Base-by-base conservation (phyloP, 2,113 vertebrate genomes). In the Galbula dea region DNA sequence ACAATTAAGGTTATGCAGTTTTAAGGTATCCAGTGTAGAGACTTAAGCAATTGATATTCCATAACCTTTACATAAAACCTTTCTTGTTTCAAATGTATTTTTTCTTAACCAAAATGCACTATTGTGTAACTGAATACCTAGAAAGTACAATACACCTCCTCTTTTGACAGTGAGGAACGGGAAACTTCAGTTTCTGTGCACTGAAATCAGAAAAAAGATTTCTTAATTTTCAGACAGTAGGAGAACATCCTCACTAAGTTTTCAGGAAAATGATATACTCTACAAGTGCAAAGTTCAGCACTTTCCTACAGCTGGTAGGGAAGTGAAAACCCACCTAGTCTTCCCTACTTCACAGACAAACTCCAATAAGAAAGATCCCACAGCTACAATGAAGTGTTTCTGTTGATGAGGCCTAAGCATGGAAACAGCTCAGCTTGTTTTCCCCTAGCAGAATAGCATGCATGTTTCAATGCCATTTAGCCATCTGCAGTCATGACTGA, bases 401-500 rank as follows among this genome's bases (percentile, higher is more conserved):
- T 59, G 5, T 23, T 59, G 39, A 26, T 36, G 57, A 83, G 37
- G n/a, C 43, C 62, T 54, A 21, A 69, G 54, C 52, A 75, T 57
- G 32, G 48, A 59, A 37, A 62, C 16, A 36, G 9, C 63, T 65
- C 10, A 0, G 66, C 0, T 7, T 57, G 45, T 54, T 83, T 79
- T 69, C 26, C 22, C n/a, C 30, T 20, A 7, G 39, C 27, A 49
- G 75, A 20, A 11, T 36, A 57, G 48, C 32, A 14, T 1, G 0
- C 2, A 2, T 0, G 0, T 61, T 82, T 54, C 3, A 1, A 20
- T 59, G 61, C 43, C 51, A 39, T 0, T 75, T 34, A 27, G 61
- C 43, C 45, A 23, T 48, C 58, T 37, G 18, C 26, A 26, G 67
- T 37, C 65, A 13, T 0, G 1, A 30, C 16, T 67, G 45, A 29